Evolutionary conservation across 2,113 vertebrate species (phyloP).

Genomic region (Alethe diademata): DNA sequence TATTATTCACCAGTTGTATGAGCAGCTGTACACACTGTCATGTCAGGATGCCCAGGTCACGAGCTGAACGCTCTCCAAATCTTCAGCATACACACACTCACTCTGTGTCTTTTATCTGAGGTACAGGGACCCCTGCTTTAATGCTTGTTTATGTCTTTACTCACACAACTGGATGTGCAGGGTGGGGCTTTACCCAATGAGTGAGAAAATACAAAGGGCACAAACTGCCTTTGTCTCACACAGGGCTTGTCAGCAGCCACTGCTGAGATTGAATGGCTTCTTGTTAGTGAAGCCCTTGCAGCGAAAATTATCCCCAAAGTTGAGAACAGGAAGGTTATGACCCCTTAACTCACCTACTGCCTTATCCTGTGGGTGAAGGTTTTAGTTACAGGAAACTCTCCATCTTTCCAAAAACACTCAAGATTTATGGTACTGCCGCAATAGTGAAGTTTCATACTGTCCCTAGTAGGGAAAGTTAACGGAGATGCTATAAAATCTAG

Average conservation of each 20-base stretch:
- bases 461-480: not conserved
- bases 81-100: fast-evolving
- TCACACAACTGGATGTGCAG: not conserved
- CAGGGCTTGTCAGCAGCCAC: not conserved
- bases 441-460: not conserved
- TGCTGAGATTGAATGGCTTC: not conserved
- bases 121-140: not conserved
- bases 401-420: not conserved
- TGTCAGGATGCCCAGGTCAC: not conserved
- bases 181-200: not conserved
- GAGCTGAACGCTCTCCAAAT: not conserved
- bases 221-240: not conserved
- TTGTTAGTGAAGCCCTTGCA: not conserved
- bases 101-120: not conserved
- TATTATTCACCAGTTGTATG: not conserved
- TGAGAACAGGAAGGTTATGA: not conserved
- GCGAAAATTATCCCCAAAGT: not conserved
- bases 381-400: not conserved
- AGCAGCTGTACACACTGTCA: not conserved
- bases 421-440: not conserved
- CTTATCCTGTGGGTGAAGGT: not conserved
- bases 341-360: not conserved
- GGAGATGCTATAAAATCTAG: not conserved
- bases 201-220: not conserved
- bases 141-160: not conserved